Base-by-base conservation (phyloP, 37 sponge, comb jelly and placozoan genomes). In the Cladorhizidae sp. region DNA sequence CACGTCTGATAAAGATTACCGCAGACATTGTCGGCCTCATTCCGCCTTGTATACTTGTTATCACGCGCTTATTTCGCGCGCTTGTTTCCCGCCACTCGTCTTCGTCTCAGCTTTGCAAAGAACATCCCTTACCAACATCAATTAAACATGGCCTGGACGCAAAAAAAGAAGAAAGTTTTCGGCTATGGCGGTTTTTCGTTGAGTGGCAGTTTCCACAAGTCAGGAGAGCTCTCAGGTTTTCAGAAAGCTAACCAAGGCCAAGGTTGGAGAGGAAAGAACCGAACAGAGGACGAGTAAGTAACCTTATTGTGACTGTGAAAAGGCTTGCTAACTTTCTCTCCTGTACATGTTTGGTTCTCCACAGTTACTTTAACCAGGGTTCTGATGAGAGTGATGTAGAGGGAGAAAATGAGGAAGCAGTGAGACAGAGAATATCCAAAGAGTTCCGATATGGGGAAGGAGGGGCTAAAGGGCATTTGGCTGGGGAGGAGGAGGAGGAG, bases 231-330 rank as follows among this genome's bases (percentile, higher is more conserved):
- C 37, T 37, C 35, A 14, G 26, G n/a, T 23, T 74, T 52, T 6
- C 57, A 56, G 26, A 12, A 74, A 55, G 14, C 12, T 22, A 11
- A 17, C 20, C 14, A 37, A 12, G 37, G 14, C 28, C 42, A 51
- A 22, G 45, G 54, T 37, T 42, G 75, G 28, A 42, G 49, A 33
- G 64, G 73, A 3, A 71, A 39, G 43, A 85, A 78, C 39, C 55
- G 37, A 35, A 61, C 59, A 31, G 85, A 85, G 62, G 85, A 85
- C 17, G 85, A 85, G 85, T 85, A 50, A 77, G 84, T 52, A 23
- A 6, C 3, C 0, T n/a, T 20, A 18, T 23, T 41, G 5, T 12
- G 49, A 5, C 9, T 12, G 8, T 45, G 49, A 57, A 1, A 26
- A 2, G 7, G 15, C 26, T 54, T 2, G 25, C 7, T 3, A 36